Evolutionary conservation across 2,113 vertebrate genomes (phyloP), one percentile per base, ranked within the genome.

Genomic region (Fulmarus glacialis): DNA sequence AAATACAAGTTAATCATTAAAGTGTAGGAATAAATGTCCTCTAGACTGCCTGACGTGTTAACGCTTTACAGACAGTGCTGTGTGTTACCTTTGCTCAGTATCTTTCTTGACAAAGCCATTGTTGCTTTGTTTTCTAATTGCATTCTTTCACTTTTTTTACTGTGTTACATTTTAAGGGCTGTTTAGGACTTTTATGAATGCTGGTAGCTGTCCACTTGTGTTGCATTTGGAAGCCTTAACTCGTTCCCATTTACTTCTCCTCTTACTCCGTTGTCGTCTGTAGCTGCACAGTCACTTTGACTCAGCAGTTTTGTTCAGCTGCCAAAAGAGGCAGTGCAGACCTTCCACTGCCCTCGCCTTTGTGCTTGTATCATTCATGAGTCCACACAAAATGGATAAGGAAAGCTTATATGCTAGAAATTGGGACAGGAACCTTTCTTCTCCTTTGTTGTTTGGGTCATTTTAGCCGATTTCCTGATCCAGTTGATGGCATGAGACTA

Each of bases 361-460:
- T 2, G 56, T 8, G 34, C 21, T 74, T 5, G 9, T 34, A 13
- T 24, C 32, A 8, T 18, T 45, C 56, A 13, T 0, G 5, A 85
- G 82, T 30, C 55, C 5, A 6, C 0, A 0, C 20, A 19, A 6
- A 9, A 52, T 29, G 1, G 64, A 11, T 7, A 9, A 30, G 71
- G 52, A 53, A 55, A 82, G 42, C 38, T 64, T 68, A 47, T 38
- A 16, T 1, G 17, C 43, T 79, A 6, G 55, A 40, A 78, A 36
- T 3, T 42, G 56, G 74, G 43, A 17, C 47, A 55, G 56, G 66
- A 80, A 24, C 55, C 32, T 38, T 45, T 34, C 19, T 50, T 36
- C 15, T 10, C 10, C 27, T 63, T 56, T 50, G 50, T 45, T 0
- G 1, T 1, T 29, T 4, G 15, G 29, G 40, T 78, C 0, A 0